phyloP scores from a whole-genome alignment of 2,888 invertebrate species.

The Torymus tubicola region DNA sequence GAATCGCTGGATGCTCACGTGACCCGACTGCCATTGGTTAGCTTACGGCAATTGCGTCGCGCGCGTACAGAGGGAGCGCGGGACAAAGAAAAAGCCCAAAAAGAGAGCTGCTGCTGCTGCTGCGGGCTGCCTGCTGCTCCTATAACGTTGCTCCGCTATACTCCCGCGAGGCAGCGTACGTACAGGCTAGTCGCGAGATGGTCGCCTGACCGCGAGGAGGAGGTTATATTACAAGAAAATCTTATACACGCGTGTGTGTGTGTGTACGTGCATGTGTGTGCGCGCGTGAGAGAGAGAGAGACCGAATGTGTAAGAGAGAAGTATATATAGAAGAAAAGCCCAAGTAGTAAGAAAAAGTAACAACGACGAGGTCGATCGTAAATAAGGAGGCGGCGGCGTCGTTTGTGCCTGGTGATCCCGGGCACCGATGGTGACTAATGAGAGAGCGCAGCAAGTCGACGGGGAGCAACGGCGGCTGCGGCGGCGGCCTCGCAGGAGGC shows the following conservation, averaged over 20 bases:
- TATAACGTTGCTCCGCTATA: no score
- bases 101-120: constrained; percentile 46
- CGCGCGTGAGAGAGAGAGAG: constrained; percentile 30
- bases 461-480: constrained; percentile 62
- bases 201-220: not conserved
- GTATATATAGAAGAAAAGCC: no score
- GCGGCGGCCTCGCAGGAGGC: constrained; percentile 67
- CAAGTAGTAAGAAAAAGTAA: no score
- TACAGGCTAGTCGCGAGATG: no score
- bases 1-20: constrained; percentile 64
- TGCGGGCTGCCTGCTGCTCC: no score
- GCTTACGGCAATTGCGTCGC: constrained; percentile 60
- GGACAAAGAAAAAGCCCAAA: constrained; percentile 53
- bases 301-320: not conserved
- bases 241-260: not conserved
- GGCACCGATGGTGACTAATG: constrained; percentile 56
- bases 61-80: constrained; percentile 59
- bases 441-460: constrained; percentile 57
- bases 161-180: no score
- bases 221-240: not conserved
- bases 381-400: constrained; percentile 55
- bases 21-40: constrained; percentile 54
- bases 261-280: not conserved
- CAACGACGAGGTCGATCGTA: not conserved
- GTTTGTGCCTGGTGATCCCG: not conserved